phyloP scores from a whole-genome alignment of 1,140 invertebrate genomes.

The Physella acuta region DNA sequence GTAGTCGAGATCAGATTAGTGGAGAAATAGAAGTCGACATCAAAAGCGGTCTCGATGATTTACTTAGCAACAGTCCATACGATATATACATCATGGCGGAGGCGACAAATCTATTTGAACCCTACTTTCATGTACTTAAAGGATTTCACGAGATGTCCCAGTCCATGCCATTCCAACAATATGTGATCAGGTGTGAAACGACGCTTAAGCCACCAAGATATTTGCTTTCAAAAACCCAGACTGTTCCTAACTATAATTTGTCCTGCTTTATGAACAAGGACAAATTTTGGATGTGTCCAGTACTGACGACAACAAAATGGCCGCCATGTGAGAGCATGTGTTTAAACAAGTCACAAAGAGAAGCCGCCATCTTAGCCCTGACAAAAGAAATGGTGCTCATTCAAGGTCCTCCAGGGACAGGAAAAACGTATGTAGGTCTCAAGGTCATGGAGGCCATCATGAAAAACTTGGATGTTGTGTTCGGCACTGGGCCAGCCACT shows the following conservation, averaged over 20 bases:
- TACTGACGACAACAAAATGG: conserved; percentile 8
- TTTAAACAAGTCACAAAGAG: conserved; percentile 30
- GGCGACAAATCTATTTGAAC: conserved; percentile 63
- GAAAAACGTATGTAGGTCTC: conserved; percentile 47
- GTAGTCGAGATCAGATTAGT: conserved; percentile 36
- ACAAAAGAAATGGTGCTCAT: conserved; percentile 69
- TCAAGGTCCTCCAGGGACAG: conserved; percentile 63
- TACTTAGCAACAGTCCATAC: conserved; percentile 15
- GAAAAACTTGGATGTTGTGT: conserved; percentile 40
- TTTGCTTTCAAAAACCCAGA: conserved; percentile 14
- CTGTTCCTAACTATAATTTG: conserved; percentile 22
- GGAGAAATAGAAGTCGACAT: conserved; percentile 57
- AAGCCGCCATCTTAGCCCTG: conserved; percentile 60
- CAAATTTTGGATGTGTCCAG: background rate
- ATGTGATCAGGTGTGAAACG: conserved; percentile 46
- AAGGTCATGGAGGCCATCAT: conserved; percentile 57
- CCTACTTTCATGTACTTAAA: conserved; percentile 60
- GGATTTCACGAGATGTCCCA: conserved; percentile 55
- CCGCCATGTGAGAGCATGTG: conserved; percentile 10
- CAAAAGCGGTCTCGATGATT: conserved; percentile 30
- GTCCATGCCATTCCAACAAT: conserved; percentile 56
- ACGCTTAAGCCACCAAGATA: conserved; percentile 46
- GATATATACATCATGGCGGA: conserved; percentile 60
- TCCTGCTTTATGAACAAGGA: background rate
- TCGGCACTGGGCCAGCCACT: conserved; percentile 35